Conservation (phyloP, 2,888 invertebrate species). For the Ypsolopha sequella region DNA sequence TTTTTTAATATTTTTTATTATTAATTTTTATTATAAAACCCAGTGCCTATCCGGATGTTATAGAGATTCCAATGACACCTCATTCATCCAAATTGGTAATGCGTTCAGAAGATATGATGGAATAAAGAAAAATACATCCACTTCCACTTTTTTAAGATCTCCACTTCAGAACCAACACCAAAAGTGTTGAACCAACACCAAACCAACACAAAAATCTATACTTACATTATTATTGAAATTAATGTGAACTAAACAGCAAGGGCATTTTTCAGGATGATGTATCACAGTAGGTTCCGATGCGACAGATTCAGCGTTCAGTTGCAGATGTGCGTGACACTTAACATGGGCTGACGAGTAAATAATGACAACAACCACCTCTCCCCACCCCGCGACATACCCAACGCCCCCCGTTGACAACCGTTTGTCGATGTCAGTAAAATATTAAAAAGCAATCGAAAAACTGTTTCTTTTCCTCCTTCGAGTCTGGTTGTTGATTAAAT, state of each 20-base stretch:
- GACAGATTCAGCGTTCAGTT: neutral
- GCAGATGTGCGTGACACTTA: slow-evolving; percentile 2
- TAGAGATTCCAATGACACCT: too few species aligned
- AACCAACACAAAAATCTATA: too few species aligned
- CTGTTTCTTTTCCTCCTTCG: neutral
- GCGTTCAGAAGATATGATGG: too few species aligned
- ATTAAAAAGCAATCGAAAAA: neutral
- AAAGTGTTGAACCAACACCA: too few species aligned
- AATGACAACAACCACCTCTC: neutral
- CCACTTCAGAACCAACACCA: too few species aligned
- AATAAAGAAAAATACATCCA: too few species aligned
- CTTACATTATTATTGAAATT: too few species aligned
- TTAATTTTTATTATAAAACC: too few species aligned
- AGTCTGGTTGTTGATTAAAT: neutral
- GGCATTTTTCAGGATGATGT: neutral
- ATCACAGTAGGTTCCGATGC: neutral
- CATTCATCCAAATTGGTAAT: too few species aligned
- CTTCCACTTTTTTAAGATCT: too few species aligned
- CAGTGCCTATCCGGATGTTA: too few species aligned
- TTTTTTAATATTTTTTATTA: too few species aligned
- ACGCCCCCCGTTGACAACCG: neutral
- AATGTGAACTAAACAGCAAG: neutral
- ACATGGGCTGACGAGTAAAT: neutral
- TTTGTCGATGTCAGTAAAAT: neutral
- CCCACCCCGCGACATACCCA: neutral